These are phyloP conservation scores for Lutjanus campechanus DNA, from an alignment of 2,797 vertebrate genomes.

Conservation along the genomic window DNA sequence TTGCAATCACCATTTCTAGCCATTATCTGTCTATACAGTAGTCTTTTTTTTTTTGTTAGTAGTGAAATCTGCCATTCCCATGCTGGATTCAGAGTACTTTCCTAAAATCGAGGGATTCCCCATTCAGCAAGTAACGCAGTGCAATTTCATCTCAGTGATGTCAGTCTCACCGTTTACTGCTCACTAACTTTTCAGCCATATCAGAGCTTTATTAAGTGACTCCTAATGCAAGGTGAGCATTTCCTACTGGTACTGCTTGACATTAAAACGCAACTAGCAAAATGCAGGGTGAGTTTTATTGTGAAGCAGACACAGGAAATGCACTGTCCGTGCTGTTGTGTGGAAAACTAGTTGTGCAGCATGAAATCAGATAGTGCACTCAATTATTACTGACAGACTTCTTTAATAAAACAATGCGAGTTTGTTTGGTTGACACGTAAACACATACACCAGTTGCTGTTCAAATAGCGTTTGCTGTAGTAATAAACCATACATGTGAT, in stretches of 20 bases:
- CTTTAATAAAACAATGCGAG: background rate
- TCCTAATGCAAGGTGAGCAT: background rate
- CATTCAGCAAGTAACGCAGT: too few relatives aligned
- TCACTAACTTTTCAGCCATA: background rate
- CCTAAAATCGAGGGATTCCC: background rate
- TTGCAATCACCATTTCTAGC: too few relatives aligned
- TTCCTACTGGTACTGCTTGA: background rate
- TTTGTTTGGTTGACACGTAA: slow-evolving; percentile 1
- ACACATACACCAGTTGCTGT: background rate
- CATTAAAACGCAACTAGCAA: background rate
- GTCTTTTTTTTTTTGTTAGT: too few relatives aligned
- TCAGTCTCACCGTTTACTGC: background rate
- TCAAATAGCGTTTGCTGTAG: background rate
- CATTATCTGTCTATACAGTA: too few relatives aligned
- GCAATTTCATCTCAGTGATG: too few relatives aligned
- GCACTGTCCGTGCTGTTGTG: background rate
- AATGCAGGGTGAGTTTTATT: background rate
- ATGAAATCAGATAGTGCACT: background rate
- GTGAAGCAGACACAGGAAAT: background rate
- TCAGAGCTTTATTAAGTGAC: background rate
- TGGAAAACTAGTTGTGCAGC: slow-evolving; percentile 6
- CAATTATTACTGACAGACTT: background rate
- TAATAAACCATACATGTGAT: background rate
- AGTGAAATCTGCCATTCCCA: too few relatives aligned
- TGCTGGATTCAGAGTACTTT: background rate